Percentiles rank a stretch among this genome's conserved stretches.
phyloP scores from a whole-genome alignment of 2,113 vertebrate species.

The Colaptes auratus region DNA sequence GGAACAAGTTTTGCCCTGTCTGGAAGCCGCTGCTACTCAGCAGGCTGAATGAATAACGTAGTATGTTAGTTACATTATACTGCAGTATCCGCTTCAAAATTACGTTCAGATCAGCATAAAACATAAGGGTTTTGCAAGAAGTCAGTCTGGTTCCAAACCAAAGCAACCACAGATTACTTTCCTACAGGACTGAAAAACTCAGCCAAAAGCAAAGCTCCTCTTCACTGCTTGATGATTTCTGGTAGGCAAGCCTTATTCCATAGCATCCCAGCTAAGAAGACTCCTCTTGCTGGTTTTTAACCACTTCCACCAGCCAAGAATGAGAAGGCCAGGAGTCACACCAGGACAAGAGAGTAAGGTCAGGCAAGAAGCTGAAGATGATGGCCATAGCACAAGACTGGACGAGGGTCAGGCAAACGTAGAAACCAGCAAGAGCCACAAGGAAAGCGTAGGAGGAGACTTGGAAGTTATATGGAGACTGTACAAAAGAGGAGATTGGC shows the following conservation, averaged over 20 bases:
- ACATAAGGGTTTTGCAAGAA: constrained; percentile 48
- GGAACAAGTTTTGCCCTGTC: background rate
- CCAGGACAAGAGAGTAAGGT: constrained; percentile 51
- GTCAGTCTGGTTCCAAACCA: constrained; percentile 52
- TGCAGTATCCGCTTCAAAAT: constrained; percentile 34
- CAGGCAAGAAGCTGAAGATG: background rate
- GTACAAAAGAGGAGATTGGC: background rate
- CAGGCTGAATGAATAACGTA: background rate
- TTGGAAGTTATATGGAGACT: background rate
- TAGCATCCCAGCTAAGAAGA: constrained; percentile 39
- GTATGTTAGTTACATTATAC: background rate
- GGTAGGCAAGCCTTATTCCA: constrained; percentile 49
- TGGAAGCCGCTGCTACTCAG: background rate
- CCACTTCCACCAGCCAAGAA: constrained; percentile 56
- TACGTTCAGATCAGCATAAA: constrained; percentile 67
- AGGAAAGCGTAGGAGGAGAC: background rate
- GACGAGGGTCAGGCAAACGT: background rate
- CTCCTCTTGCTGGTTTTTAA: constrained; percentile 51
- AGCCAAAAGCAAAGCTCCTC: constrained; percentile 66
- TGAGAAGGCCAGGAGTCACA: constrained; percentile 54
- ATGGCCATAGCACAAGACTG: background rate
- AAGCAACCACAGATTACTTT: constrained; percentile 67
- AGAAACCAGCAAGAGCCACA: background rate
- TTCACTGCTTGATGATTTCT: constrained; percentile 52
- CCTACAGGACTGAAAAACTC: constrained; percentile 43